Base-by-base conservation (phyloP, 1,140 invertebrate genomes). In the Zaprionus inermis region DNA sequence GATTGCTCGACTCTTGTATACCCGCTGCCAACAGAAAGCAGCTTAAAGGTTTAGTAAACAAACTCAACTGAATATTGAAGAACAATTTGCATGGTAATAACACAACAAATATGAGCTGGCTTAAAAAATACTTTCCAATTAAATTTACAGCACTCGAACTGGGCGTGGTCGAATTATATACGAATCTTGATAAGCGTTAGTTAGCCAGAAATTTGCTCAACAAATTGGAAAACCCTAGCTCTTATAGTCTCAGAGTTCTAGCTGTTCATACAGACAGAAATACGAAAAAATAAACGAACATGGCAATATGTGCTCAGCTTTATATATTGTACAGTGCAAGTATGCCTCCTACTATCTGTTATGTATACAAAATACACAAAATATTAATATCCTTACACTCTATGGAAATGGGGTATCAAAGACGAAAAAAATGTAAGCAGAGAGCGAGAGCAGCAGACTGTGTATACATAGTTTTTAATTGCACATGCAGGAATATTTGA, bases 381-480 rank as follows among this genome's bases (percentile, higher is more conserved):
- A 1, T 36, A 4, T 12, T 36, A 5, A 7, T 38, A n/a, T 14
- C 36, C 2, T 38, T 2, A 14, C 0, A 12, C 36, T 6, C 1
- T 38, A n/a, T n/a, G 14, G 6, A 14, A 7, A 38, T 2, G 5
- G 14, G 5, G 36, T 38, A 38, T 38, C 7, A n/a, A 16, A 44
- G 0, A 5, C 10, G 9, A 44, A 16, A 6, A 16, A 44, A 44
- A 3, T 38, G 36, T n/a, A 16, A 6, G 7, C 12, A 18, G 49
- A 12, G 18, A 38, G 34, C 46, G 16, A 38, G 55, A n/a, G 22
- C 5, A 36, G 22, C 9, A 46, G 10, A 46, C 28, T 22, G 11
- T 14, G 6, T 1, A 64, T 66, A 24, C 52, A 12, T 16, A 52
- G 5, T 41, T 66, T 66, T 66, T 72, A 58, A 72, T 67, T 52